Evolutionary conservation across 2,113 vertebrate species (phyloP).

Genomic region (Menura novaehollandiae): DNA sequence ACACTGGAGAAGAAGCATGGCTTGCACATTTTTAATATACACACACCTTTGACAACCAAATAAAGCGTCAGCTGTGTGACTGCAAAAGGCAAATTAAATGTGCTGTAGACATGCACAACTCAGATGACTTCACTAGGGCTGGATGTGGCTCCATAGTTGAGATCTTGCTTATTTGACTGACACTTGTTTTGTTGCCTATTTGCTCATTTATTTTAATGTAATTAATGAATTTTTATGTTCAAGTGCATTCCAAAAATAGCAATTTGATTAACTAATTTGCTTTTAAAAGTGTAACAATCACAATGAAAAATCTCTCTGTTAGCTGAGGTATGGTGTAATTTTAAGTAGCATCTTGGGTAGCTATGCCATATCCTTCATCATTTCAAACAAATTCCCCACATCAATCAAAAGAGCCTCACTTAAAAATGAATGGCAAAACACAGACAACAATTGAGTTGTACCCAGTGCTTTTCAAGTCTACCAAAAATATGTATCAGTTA

Average conservation of each 20-base stretch:
- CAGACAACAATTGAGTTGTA: background rate
- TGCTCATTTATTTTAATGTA: slow-evolving; percentile 39
- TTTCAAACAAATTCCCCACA: slow-evolving; percentile 4
- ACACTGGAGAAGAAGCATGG: background rate
- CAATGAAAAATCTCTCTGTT: slow-evolving; percentile 11
- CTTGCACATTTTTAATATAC: slow-evolving; percentile 11
- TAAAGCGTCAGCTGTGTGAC: slow-evolving; percentile 4
- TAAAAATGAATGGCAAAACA: background rate
- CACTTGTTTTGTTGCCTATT: slow-evolving; percentile 35
- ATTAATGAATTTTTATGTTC: slow-evolving; percentile 47
- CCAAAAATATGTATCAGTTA: background rate
- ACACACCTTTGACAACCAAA: slow-evolving; percentile 23
- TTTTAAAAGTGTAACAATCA: slow-evolving; percentile 18
- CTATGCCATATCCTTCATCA: background rate
- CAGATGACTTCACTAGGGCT: slow-evolving; percentile 9
- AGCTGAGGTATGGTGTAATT: background rate
- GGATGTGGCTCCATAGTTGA: background rate
- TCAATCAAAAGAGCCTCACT: slow-evolving; percentile 9
- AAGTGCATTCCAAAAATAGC: slow-evolving; percentile 39
- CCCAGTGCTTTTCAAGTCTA: background rate
- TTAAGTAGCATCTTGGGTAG: background rate
- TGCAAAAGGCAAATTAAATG: slow-evolving; percentile 25
- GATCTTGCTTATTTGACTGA: slow-evolving; percentile 19
- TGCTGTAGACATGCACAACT: background rate
- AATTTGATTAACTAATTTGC: slow-evolving; percentile 26